Conservation (phyloP, 1,140 invertebrate species). For the Brachionus rotundiformis region DNA sequence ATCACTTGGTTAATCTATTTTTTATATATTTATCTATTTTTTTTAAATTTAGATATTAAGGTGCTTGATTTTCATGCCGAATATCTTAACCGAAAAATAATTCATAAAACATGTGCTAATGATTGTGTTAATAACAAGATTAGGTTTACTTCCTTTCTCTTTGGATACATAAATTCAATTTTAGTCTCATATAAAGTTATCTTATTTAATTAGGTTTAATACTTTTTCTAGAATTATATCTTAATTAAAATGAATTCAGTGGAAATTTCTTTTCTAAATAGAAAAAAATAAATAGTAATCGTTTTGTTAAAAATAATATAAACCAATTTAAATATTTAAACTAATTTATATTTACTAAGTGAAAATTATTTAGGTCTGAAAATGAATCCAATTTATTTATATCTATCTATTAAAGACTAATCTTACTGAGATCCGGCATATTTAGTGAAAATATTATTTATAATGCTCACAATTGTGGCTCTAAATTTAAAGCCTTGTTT, state of each 20-base stretch:
- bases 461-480: neutral
- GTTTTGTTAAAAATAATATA: too few species aligned
- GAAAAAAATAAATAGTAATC: too few species aligned
- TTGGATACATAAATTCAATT: neutral
- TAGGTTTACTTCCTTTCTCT: neutral
- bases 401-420: neutral
- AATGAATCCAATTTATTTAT: neutral
- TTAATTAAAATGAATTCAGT: too few species aligned
- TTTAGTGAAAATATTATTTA: neutral
- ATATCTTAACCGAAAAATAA: neutral
- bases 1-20: neutral
- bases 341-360: neutral
- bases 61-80: neutral
- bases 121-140: neutral
- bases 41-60: neutral
- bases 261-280: neutral
- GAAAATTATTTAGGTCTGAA: neutral
- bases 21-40: neutral
- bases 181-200: neutral
- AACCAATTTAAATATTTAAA: neutral
- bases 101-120: neutral
- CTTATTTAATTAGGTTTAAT: neutral
- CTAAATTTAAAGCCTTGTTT: neutral
- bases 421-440: neutral
- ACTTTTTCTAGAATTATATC: too few species aligned